Evolutionary conservation across 2,888 invertebrate species (phyloP).

Genomic region (Ditula angustiorana): DNA sequence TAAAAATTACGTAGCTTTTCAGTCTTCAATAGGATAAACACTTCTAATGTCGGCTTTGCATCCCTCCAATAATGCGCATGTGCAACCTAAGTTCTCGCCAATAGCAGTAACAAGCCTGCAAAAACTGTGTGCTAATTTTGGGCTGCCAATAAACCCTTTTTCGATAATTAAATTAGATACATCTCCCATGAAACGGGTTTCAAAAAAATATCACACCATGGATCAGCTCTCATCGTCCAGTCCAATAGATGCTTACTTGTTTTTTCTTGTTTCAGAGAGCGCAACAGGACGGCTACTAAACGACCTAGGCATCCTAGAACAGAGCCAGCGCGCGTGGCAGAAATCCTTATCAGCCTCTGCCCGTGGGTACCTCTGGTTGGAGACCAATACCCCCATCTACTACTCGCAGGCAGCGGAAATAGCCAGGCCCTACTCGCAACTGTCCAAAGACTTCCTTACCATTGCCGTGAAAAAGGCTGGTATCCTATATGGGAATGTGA

Average conservation of each 20-base stretch:
- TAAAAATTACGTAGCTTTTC: too few relatives aligned
- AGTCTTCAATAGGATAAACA: too few relatives aligned
- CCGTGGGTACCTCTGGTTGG: slow-evolving; percentile 88
- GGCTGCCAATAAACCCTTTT: too few relatives aligned
- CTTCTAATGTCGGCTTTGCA: too few relatives aligned
- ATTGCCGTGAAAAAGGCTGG: slow-evolving; percentile 82
- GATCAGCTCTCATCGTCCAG: too few relatives aligned
- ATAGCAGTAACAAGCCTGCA: too few relatives aligned
- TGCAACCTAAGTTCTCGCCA: too few relatives aligned
- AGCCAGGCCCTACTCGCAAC: slow-evolving; percentile 86
- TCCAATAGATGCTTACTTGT: not conserved
- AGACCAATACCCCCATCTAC: slow-evolving; percentile 89
- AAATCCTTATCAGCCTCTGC: slow-evolving; percentile 86
- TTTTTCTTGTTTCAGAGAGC: slow-evolving; percentile 80
- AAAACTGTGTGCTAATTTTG: too few relatives aligned
- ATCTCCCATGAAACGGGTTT: too few relatives aligned
- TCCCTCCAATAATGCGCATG: too few relatives aligned
- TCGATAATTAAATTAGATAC: too few relatives aligned
- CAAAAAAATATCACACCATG: too few relatives aligned
- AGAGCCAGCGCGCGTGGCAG: slow-evolving; percentile 87
- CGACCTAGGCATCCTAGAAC: slow-evolving; percentile 87
- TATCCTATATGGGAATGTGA: slow-evolving; percentile 77
- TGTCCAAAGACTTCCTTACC: slow-evolving; percentile 85
- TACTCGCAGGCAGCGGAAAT: slow-evolving; percentile 83
- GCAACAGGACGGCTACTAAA: slow-evolving; percentile 87